Evolutionary conservation across 1,140 invertebrate species (phyloP), one percentile per base, ranked within the genome.

Genomic region (Nylanderia fulva): DNA sequence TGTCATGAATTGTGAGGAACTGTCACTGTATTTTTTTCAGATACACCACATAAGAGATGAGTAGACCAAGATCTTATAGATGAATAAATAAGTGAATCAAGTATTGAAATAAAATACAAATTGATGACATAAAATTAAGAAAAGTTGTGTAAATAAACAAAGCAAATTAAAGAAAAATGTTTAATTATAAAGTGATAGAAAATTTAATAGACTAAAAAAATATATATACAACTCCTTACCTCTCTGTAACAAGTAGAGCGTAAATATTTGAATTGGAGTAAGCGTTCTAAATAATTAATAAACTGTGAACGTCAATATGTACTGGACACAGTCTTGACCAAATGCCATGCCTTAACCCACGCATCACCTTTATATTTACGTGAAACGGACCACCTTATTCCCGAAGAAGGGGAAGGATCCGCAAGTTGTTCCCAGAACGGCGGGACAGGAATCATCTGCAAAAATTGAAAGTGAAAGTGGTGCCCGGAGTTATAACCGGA

Each of bases 381-480:
- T n/a, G 54, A 24, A n/a, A 24, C 1, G 39, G 24, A 9, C n/a
- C 9, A 18, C 6, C 27, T 58, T 3, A 33, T 27, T 21, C 3
- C 18, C 3, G 24, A 24, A 36, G 74, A 85, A 61, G 84, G 85
- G 87, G 79, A 66, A 82, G 71, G 72, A 86, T 88, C 54, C 64
- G 89, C 64, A 68, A 82, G 86, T 63, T 13, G 33, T 68, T 18
- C 52, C 0, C 33, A 64, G 66, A 61, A 77, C 24, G 21, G 45
- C 29, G n/a, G 48, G 27, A n/a, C 75, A 76, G 64, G 66, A 85
- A 11, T n/a, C 21, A 85, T 29, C 33, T 42, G 13, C 60, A 92
- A 93, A 93, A 92, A 93, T 91, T 48, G 88, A 93, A 84, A 93
- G 93, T 93, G 93, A 93, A 93, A 93, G 93, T 89, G 68, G 86